Percentiles rank a stretch among this genome's conserved stretches.
Evolutionary conservation across 2,113 vertebrate genomes (phyloP).

Genomic region (Urocynchramus pylzowi): DNA sequence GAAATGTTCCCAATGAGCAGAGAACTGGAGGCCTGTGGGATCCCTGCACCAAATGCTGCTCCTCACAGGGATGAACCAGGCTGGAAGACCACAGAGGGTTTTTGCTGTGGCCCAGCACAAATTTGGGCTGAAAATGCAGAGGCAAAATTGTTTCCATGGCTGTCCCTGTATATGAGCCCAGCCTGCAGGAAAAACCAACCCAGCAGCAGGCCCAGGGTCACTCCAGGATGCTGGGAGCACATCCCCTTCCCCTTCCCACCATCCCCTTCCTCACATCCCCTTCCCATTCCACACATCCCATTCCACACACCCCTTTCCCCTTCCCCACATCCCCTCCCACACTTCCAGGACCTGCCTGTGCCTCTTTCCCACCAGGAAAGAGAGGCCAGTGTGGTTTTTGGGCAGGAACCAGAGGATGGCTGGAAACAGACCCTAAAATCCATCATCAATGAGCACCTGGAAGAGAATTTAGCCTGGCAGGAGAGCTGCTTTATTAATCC

Average conservation of each 20-base stretch:
- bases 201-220: background rate
- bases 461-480: background rate
- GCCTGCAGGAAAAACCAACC: background rate
- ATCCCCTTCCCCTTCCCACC: background rate
- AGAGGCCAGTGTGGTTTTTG: background rate
- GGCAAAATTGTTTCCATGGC: background rate
- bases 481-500: background rate
- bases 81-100: background rate
- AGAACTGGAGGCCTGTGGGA: background rate
- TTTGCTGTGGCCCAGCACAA: background rate
- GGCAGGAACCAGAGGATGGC: background rate
- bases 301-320: background rate
- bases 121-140: background rate
- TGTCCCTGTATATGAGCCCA: background rate
- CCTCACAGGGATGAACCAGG: background rate
- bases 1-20: background rate
- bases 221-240: rapidly evolving
- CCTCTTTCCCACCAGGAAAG: background rate
- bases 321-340: background rate
- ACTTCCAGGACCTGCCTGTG: background rate
- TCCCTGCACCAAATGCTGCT: background rate
- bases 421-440: background rate
- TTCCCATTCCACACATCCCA: background rate
- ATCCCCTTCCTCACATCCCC: background rate
- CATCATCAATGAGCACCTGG: background rate